Conservation (phyloP, 1,140 invertebrate genomes). For the Anastrepha obliqua region DNA sequence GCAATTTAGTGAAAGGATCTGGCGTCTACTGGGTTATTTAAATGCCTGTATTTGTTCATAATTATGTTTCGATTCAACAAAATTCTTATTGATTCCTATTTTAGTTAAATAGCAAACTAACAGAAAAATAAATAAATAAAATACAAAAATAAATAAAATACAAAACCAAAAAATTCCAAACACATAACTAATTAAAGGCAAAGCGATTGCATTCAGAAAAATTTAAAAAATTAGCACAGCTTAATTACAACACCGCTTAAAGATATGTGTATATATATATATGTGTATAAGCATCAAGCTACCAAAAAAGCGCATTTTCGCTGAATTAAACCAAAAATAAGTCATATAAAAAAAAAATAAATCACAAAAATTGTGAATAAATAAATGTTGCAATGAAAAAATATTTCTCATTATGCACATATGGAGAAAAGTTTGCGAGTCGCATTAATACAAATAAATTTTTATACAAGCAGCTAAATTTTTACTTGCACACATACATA, state of each 20-base stretch:
- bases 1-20: no score
- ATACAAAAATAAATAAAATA: not conserved
- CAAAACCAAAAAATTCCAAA: conserved; percentile 3
- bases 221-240: conserved; percentile 41
- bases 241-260: conserved; percentile 20
- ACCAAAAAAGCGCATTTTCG: not conserved
- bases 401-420: conserved; percentile 40
- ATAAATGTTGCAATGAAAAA: conserved; percentile 34
- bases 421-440: not conserved
- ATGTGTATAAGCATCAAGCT: not conserved
- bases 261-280: not conserved
- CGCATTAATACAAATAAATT: not conserved
- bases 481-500: no score
- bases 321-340: not conserved
- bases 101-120: no score
- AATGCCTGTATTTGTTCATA: no score
- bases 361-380: not conserved
- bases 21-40: no score
- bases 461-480: no score
- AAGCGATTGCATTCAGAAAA: not conserved
- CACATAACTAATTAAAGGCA: conserved; percentile 9
- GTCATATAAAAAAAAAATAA: not conserved
- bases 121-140: not conserved
- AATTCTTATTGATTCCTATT: no score
- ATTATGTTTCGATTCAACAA: no score